Conservation (phyloP, 2,797 vertebrate species). For the Syngnathus rostellatus region DNA sequence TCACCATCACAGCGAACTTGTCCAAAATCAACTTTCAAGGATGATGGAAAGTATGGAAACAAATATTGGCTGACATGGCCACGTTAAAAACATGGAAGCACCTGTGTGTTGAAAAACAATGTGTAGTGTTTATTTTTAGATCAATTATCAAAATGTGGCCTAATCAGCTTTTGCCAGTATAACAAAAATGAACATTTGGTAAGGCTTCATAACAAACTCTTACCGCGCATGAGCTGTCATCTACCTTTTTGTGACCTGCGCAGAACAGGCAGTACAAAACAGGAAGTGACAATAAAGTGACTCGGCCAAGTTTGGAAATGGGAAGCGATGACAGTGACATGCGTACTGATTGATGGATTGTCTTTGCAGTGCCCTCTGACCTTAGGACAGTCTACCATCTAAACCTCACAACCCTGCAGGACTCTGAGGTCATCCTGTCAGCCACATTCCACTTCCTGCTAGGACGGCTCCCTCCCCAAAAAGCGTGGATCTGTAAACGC, state of each 20-base stretch:
- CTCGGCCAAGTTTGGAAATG: not conserved
- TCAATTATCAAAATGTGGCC: not conserved
- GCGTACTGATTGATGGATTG: slow-evolving; percentile 31
- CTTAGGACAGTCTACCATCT: slow-evolving; percentile 63
- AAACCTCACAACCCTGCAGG: slow-evolving; percentile 84
- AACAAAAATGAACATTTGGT: not conserved
- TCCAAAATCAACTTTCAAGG: slow-evolving; percentile 11
- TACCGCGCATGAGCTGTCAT: too few species aligned
- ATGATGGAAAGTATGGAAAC: not conserved
- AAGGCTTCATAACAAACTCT: too few species aligned
- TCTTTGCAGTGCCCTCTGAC: slow-evolving; percentile 56
- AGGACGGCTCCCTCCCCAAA: slow-evolving; percentile 61
- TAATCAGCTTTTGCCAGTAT: not conserved
- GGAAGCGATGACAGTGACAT: slow-evolving; percentile 10
- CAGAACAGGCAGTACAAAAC: too few species aligned
- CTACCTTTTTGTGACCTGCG: too few species aligned
- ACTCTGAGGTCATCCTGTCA: slow-evolving; percentile 82
- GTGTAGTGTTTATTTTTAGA: not conserved
- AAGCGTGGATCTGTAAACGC: slow-evolving; percentile 73
- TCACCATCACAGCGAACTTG: not conserved
- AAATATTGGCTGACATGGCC: slow-evolving; percentile 6
- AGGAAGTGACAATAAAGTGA: not conserved
- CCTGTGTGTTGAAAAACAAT: slow-evolving; percentile 7
- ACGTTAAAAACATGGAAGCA: slow-evolving; percentile 9
- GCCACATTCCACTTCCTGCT: slow-evolving; percentile 81